Base-by-base conservation (phyloP, 2,888 invertebrate genomes). In the Isotomurus palustris region DNA sequence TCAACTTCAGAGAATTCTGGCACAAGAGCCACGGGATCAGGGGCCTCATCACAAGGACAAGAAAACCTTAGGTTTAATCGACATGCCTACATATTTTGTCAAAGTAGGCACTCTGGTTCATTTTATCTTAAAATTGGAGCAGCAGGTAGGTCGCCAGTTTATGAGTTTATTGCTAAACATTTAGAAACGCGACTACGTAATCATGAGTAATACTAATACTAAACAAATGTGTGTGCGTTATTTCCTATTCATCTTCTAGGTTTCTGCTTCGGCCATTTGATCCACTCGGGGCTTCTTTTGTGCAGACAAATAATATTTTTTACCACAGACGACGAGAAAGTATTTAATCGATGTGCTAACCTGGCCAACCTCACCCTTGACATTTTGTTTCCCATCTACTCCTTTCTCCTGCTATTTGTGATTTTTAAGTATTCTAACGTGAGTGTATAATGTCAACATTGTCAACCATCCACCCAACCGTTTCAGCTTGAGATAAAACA, bases 391-490 rank as follows among this genome's bases (percentile, higher is more conserved):
- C 85, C 88, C 0, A 72, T 83, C 21, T 88, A 87, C 75, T 86
- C 87, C 36, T 85, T 89, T 73, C 75, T 85, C 44, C 83, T 87
- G 70, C 78, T 89, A 1, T 88, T 84, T 75, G 87, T 89, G 73
- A 83, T 88, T 65, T 88, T 88, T 74, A 87, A 88, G 74, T 88
- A 87, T 74, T 86, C 87, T 3, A 88, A 88, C 75, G 87, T 88
- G 75, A 83, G 77, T 73, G 32, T n/a, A 17, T 19, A 38, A 10
- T 32, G 8, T 32, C 8, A 32, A 32, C 14, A 32, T 32, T 32
- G 8, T 32, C 14, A 10, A 32, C 32, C 8, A 10, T 32, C 32
- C 14, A 10, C 14, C 14, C 8, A 10, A 10, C 8, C 32, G 14
- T 10, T 32, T 32, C 8, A 32, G 8, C 14, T 14, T 21, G 12